A percentile compares a stretch with the other conserved stretches of the same genome.
Conservation (phyloP, 1,140 invertebrate genomes). For the Himalopsyche phryganea region DNA sequence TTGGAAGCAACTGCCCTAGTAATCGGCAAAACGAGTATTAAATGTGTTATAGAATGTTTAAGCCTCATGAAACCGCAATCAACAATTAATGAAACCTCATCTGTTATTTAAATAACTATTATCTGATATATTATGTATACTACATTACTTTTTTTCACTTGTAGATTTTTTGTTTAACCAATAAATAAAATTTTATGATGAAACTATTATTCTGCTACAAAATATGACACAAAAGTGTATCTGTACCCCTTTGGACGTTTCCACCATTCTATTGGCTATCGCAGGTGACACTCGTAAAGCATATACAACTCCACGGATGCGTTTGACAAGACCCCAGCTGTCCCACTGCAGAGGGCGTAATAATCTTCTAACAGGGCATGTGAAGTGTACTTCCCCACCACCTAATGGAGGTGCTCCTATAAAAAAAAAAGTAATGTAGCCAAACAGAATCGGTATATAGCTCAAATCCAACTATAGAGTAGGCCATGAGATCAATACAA, state of each 20-base stretch:
- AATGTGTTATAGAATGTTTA: too few species aligned
- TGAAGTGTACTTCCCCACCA: constrained; percentile 87
- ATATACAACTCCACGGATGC: constrained; percentile 86
- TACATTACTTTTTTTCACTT: too few species aligned
- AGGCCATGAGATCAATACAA: too few species aligned
- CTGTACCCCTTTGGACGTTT: constrained; percentile 78
- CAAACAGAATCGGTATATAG: too few species aligned
- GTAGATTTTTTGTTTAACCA: too few species aligned
- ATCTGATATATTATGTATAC: too few species aligned
- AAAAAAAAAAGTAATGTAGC: constrained; percentile 19
- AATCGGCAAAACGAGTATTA: too few species aligned
- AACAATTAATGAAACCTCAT: background rate
- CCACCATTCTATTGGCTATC: constrained; percentile 87
- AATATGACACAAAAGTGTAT: constrained; percentile 12
- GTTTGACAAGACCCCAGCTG: constrained; percentile 89
- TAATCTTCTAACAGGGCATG: constrained; percentile 71
- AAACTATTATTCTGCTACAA: constrained; percentile 3
- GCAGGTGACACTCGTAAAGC: constrained; percentile 87
- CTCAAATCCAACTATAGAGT: too few species aligned
- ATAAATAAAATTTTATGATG: too few species aligned
- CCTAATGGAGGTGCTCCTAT: constrained; percentile 71
- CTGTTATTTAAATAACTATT: too few species aligned
- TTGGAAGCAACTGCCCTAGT: too few species aligned
- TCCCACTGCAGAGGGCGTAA: constrained; percentile 59
- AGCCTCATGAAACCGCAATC: background rate